Conservation (phyloP, 2,888 invertebrate genomes). For the Frankliniella fusca region DNA sequence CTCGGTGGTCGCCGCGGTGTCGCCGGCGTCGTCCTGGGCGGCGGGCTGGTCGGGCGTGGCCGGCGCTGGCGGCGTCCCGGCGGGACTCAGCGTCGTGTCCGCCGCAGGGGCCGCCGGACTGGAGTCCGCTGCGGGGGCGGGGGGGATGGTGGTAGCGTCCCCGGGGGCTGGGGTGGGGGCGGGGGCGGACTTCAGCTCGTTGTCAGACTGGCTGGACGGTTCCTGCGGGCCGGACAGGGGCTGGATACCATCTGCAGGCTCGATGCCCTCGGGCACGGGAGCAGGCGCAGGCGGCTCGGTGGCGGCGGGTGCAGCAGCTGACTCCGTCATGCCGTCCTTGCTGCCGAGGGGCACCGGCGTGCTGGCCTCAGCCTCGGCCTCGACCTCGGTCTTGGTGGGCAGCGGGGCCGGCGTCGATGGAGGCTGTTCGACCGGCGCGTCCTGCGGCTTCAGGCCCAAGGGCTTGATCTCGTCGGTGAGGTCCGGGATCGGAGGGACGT, state of each 20-base stretch:
- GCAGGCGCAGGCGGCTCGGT: not conserved
- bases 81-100: not conserved
- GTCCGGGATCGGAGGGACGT: not conserved
- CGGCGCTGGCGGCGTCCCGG: not conserved
- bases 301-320: not conserved
- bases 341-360: not conserved
- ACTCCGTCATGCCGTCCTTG: not conserved
- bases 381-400: not conserved
- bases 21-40: not conserved
- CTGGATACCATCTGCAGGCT: not conserved
- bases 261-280: not conserved
- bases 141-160: not conserved
- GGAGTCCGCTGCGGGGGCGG: not conserved
- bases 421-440: not conserved
- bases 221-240: not conserved
- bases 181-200: too few relatives aligned
- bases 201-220: not conserved
- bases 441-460: not conserved
- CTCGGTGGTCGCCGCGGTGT: not conserved
- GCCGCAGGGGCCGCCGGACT: not conserved
- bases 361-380: not conserved
- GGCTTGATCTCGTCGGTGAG: not conserved
- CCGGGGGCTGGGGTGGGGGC: not conserved
- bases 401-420: not conserved
- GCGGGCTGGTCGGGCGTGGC: not conserved